Base-by-base conservation (phyloP, 2,113 vertebrate genomes). In the Thalassarche chlororhynchos region DNA sequence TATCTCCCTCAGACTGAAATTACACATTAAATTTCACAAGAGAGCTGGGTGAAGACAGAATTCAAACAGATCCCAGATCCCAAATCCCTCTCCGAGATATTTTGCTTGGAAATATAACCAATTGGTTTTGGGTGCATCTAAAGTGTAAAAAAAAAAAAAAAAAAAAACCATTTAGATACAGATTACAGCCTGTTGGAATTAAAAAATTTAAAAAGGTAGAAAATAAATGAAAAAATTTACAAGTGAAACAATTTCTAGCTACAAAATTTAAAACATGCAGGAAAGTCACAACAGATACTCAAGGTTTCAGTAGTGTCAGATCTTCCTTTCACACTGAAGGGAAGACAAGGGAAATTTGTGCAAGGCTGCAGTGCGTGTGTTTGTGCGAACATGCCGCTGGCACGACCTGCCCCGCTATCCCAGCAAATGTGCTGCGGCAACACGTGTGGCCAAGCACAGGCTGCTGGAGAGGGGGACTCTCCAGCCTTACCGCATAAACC, bases 381-480 rank as follows among this genome's bases (percentile, higher is more conserved):
- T 6, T 21, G 20, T 5, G n/a, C 11, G 17, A 65, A 16, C 2
- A 1, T 29, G 31, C 31, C n/a, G 14, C 29, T 13, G 23, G 29
- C 42, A 10, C 2, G 5, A 21, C 24, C 34, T 6, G 34, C 29
- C 10, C 34, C 2, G 1, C 47, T 25, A 12, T 31, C 47, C 55
- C 42, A 44, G 77, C 42, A 17, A 17, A 23, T 2, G 23, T 15
- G 51, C 24, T 49, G 51, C 4, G 2, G 36, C 29, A 18, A 69
- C 26, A 17, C 1, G 1, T 0, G 2, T 8, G 29, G 26, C 55
- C 25, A 51, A 44, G n/a, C 40, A 46, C 5, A 0, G 66, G 16
- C 31, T 44, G 81, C 57, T 18, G 36, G 42, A 18, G n/a, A 12
- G 6, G 16, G 64, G 38, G 44, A 16, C 4, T 28, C 68, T 19